These are phyloP conservation scores for Nephrotoma flavescens DNA, from an alignment of 2,888 invertebrate species.

Conservation along the genomic window DNA sequence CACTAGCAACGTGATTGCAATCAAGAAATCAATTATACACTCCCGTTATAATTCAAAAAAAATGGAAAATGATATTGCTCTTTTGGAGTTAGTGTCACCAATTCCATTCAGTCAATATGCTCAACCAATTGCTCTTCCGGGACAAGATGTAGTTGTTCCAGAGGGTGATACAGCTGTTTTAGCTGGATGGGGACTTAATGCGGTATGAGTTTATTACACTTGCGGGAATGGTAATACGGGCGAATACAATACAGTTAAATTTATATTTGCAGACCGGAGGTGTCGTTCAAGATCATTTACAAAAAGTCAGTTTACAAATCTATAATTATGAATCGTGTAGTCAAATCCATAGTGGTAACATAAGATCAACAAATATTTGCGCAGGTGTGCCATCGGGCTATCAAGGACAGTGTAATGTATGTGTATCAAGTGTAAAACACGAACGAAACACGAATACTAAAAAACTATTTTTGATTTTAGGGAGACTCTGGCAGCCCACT, in stretches of 20 bases:
- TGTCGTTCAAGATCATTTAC: background rate
- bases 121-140: background rate
- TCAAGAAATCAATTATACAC: background rate
- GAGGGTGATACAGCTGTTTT: background rate
- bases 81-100: background rate
- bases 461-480: no score
- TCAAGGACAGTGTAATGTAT: background rate
- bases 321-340: background rate
- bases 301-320: background rate
- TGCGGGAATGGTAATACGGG: background rate
- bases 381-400: background rate
- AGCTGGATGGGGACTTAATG: background rate
- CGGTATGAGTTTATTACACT: background rate
- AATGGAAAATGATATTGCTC: background rate
- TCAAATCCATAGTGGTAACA: background rate
- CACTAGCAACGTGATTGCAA: background rate
- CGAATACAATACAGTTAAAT: background rate
- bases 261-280: background rate
- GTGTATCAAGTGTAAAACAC: background rate
- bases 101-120: background rate
- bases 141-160: background rate
- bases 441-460: no score
- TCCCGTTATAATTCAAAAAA: background rate
- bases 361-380: background rate
- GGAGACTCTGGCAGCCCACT: background rate